These are phyloP conservation scores for Ranitomeya variabilis DNA, from an alignment of 2,113 vertebrate genomes.

Conservation along the genomic window DNA sequence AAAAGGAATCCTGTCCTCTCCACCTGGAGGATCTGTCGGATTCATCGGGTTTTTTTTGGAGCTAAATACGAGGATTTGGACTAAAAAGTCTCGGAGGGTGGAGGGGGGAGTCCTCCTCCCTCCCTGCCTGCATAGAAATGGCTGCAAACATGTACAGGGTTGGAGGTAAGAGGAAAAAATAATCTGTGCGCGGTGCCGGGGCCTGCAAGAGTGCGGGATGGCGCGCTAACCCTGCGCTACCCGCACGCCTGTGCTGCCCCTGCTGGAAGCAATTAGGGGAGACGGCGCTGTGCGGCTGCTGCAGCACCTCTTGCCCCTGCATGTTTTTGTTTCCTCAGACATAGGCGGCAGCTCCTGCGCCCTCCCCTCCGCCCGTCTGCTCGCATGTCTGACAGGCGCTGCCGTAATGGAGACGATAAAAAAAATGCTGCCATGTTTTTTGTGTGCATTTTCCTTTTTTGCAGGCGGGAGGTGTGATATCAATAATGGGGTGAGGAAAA, in stretches of 20 bases:
- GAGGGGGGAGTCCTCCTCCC: slow-evolving; percentile 24
- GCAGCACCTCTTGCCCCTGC: slow-evolving; percentile 2
- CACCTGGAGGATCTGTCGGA: too few relatives aligned
- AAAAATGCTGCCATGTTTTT: too few relatives aligned
- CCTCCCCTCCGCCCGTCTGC: background rate
- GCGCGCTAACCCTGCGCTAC: background rate
- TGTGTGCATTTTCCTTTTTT: background rate
- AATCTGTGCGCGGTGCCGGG: background rate
- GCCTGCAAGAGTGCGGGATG: background rate
- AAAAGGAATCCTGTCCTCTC: too few relatives aligned
- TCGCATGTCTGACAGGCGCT: background rate
- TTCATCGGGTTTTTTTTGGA: background rate
- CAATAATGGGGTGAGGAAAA: background rate
- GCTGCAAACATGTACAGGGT: slow-evolving; percentile 88
- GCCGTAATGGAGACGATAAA: too few relatives aligned
- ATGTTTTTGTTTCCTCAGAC: background rate
- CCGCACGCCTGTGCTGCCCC: slow-evolving; percentile 19
- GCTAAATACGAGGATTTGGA: background rate
- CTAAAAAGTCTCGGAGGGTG: background rate
- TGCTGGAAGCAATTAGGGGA: slow-evolving; percentile 36
- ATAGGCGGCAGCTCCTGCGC: background rate
- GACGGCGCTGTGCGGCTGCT: background rate
- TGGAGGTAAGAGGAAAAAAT: slow-evolving; percentile 74
- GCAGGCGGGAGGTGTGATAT: background rate
- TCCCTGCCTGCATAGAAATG: slow-evolving; percentile 68